A percentile compares a stretch with the other conserved stretches of the same genome.
Evolutionary conservation across 2,888 invertebrate genomes (phyloP).

Genomic region (Strigamia maritima): DNA sequence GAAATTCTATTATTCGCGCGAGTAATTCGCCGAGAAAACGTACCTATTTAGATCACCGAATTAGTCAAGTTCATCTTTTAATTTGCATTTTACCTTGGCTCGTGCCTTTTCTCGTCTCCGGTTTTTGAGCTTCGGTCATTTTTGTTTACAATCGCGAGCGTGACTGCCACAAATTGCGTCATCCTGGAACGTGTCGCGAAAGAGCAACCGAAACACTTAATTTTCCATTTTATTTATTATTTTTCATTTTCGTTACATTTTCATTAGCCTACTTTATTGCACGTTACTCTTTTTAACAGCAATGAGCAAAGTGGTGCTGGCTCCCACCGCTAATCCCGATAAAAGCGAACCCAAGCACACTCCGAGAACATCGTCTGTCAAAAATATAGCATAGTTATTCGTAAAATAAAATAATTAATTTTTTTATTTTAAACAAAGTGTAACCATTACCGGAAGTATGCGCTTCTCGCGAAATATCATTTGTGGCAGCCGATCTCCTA

Average conservation of each 20-base stretch:
- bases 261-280: too few species aligned
- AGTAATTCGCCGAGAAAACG: background rate
- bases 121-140: slow-evolving; percentile 11
- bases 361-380: background rate
- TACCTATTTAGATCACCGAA: too few species aligned
- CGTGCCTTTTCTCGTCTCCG: background rate
- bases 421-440: too few species aligned
- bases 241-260: too few species aligned
- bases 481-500: background rate
- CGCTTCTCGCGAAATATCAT: background rate
- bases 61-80: too few species aligned
- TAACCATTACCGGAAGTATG: background rate
- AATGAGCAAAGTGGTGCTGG: background rate
- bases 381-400: too few species aligned
- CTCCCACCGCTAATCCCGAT: background rate
- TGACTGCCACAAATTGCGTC: background rate
- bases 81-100: background rate
- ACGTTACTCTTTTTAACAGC: background rate
- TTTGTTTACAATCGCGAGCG: slow-evolving; percentile 15
- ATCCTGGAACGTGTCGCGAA: slow-evolving; percentile 6
- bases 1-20: background rate
- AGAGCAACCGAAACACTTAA: too few species aligned
- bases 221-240: background rate
- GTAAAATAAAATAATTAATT: too few species aligned
- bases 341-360: background rate